Percentiles rank a stretch among this genome's conserved stretches.
Evolutionary conservation across 1,140 invertebrate species (phyloP).

Genomic region (Pogonomyrmex californicus): DNA sequence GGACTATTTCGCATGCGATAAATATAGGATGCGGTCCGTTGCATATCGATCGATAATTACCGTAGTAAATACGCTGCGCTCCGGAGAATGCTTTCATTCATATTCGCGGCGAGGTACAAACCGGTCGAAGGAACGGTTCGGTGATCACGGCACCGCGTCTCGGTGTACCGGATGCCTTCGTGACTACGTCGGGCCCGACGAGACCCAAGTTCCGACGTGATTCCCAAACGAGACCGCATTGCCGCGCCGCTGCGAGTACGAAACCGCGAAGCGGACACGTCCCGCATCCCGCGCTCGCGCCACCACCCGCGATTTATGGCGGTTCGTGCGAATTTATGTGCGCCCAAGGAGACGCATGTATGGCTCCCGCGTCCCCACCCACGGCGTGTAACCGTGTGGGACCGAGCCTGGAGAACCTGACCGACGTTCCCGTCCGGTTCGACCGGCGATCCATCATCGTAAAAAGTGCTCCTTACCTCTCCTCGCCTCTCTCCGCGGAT

Average conservation of each 20-base stretch:
- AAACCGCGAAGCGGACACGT: slow-evolving; percentile 66
- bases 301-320: slow-evolving; percentile 74
- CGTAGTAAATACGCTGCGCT: slow-evolving; percentile 31
- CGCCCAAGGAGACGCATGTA: slow-evolving; percentile 62
- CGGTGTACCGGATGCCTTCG: slow-evolving; percentile 52
- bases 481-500: slow-evolving; percentile 45
- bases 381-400: slow-evolving; percentile 39
- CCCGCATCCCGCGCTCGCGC: slow-evolving; percentile 72
- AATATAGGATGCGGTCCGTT: slow-evolving; percentile 30
- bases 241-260: slow-evolving; percentile 49
- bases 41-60: slow-evolving; percentile 47
- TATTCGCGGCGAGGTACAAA: slow-evolving; percentile 53
- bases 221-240: slow-evolving; percentile 60
- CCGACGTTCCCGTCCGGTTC: slow-evolving; percentile 74
- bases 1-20: slow-evolving; percentile 8
- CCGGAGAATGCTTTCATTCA: slow-evolving; percentile 56
- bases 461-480: slow-evolving; percentile 69
- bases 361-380: slow-evolving; percentile 55
- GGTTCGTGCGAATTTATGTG: slow-evolving; percentile 79
- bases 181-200: slow-evolving; percentile 36
- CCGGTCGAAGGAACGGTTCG: slow-evolving; percentile 55
- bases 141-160: slow-evolving; percentile 39
- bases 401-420: slow-evolving; percentile 55
- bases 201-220: slow-evolving; percentile 37
- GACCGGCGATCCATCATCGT: slow-evolving; percentile 78